Percentiles rank a stretch among this genome's conserved stretches.
phyloP scores from a whole-genome alignment of 2,797 vertebrate species.

The Geotrypetes seraphini region DNA sequence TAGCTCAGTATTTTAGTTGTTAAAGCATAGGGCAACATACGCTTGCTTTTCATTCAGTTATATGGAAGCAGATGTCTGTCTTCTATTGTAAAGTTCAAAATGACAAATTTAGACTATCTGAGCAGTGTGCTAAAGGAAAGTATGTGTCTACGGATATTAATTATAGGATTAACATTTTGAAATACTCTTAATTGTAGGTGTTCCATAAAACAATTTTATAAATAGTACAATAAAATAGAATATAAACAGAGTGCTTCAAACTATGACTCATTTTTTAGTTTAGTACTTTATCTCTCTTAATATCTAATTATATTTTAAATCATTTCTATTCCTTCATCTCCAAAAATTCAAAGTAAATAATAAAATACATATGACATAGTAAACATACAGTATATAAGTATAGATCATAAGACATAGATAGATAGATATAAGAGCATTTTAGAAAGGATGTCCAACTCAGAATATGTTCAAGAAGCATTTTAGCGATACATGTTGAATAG shows the following conservation, averaged over 20 bases:
- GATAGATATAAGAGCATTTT: too few species aligned
- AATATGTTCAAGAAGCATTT: too few species aligned
- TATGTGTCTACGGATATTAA: conserved; percentile 41
- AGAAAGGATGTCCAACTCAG: too few species aligned
- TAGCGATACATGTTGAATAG: too few species aligned
- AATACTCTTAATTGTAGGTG: conserved; percentile 28
- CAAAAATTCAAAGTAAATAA: too few species aligned
- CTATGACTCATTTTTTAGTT: conserved; percentile 27
- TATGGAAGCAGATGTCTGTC: conserved; percentile 40
- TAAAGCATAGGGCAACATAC: background rate
- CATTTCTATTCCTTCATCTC: too few species aligned
- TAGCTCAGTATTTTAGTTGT: background rate
- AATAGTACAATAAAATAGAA: conserved; percentile 34
- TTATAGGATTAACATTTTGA: conserved; percentile 52
- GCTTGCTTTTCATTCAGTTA: conserved; percentile 18
- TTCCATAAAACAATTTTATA: conserved; percentile 38
- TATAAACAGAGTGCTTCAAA: conserved; percentile 40
- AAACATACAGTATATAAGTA: too few species aligned
- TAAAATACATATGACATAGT: too few species aligned
- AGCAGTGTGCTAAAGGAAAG: conserved; percentile 18
- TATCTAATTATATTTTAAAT: too few species aligned
- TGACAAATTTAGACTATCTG: conserved; percentile 36
- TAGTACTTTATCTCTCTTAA: too few species aligned
- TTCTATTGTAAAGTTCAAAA: conserved; percentile 41
- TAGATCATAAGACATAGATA: too few species aligned